Evolutionary conservation across 2,113 vertebrate genomes (phyloP), one percentile per base, ranked within the genome.

Genomic region (Triplophysa dalaica): DNA sequence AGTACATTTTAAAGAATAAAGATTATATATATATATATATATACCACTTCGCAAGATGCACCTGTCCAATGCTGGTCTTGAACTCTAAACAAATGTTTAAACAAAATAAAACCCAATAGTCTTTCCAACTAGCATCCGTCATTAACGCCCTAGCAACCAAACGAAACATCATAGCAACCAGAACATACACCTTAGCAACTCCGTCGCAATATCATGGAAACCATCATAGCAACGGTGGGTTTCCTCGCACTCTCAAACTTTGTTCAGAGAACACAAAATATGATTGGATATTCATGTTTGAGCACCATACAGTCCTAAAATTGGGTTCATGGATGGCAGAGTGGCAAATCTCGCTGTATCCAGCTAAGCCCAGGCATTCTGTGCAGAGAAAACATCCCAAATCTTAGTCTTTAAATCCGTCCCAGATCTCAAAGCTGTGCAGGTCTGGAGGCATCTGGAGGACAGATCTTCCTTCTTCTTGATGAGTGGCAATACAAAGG

Each of bases 401-500:
- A 66, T 74, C 12, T 66, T 11, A 29, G 16, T 58, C 45, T 69
- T 67, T 43, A 62, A 50, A 74, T 58, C 65, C 58, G 41, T 43
- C 21, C 48, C 38, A 24, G 33, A 26, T 70, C 33, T 19, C 45
- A 70, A 81, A 21, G n/a, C 56, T 74, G 58, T 19, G 29, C 21
- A 24, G 22, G 43, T 62, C 50, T 63, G 64, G 29, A 33, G 11
- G 60, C 22, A 70, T 43, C n/a, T 29, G 5, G 56, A n/a, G 64
- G 54, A 84, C 70, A 48, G 48, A 58, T 66, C n/a, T 33, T 79
- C 48, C 6, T 52, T 82, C 6, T 52, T 82, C 74, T 69, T 45
- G 19, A 70, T 73, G 72, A 79, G 62, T 60, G 72, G 70, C 66
- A 78, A 78, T 64, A 43, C 14, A 61, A 22, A 60, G 70, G 78